Base-by-base conservation (phyloP, 2,888 invertebrate genomes). In the Diogma glabrata region DNA sequence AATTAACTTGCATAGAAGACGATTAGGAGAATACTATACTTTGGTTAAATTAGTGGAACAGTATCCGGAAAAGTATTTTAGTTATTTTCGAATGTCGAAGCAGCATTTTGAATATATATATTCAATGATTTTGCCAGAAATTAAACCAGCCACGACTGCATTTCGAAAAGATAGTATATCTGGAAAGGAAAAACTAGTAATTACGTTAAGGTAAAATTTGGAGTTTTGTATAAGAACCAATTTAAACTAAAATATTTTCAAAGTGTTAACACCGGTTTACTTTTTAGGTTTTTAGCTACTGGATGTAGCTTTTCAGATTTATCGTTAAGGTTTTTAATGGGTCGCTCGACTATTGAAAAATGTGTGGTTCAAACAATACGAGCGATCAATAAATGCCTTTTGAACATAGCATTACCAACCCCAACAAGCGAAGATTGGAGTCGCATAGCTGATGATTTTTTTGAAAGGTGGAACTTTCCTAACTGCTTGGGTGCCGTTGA, bases 401-500 rank as follows among this genome's bases (percentile, higher is more conserved):
- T 38, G 17, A 16, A 6, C 2, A 38, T 38, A 17, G 36, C 36
- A 12, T 12, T 36, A 12, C 36, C 36, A 8, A 36, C n/a, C 7
- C 36, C 36, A 7, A 12, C 3, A 16, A 16, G 8, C 8, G n/a
- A n/a, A 7, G 36, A 38, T 38, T 38, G 38, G 38, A 16, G 3
- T 3, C 38, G 16, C 5, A 16, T 38, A 6, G 14, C 38, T 7
- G 10, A 14, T 16, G 17, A 38, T 4, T 38, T 38, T 16, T 16
- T 17, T 16, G 10, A 4, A 9, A 38, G 5, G 19, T 16, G 38
- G 14, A 38, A 38, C 10, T 38, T 38, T 4, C 28, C 28, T 3
- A 28, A 28, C n/a, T 28, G 28, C n/a, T 38, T 38, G 38, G 17
- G 17, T 38, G 38, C 38, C 17, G 38, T 38, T 38, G 19, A 38